Conservation (phyloP, 1,140 invertebrate genomes). For the Charaxes varanes region DNA sequence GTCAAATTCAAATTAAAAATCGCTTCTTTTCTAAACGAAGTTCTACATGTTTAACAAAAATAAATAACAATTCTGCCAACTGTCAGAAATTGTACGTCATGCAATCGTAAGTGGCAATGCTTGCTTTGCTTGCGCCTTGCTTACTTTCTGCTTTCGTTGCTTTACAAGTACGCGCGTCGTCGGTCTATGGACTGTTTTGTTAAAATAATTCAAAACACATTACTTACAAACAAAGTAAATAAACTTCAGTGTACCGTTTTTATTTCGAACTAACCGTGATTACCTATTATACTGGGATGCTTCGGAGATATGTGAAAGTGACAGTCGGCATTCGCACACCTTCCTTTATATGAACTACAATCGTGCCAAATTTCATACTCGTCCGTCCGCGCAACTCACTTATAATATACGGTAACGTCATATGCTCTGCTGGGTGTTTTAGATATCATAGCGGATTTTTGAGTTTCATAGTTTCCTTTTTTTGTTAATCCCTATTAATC, state of each 20-base stretch:
- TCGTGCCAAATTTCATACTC: too few species aligned
- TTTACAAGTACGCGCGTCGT: slow-evolving; percentile 58
- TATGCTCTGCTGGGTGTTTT: too few species aligned
- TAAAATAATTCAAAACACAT: slow-evolving; percentile 43
- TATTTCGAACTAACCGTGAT: slow-evolving; percentile 12
- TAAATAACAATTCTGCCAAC: slow-evolving; percentile 35
- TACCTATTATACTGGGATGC: slow-evolving; percentile 29
- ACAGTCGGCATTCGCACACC: too few species aligned
- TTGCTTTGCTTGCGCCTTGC: slow-evolving; percentile 38
- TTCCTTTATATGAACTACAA: too few species aligned
- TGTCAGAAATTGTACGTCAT: slow-evolving; percentile 42
- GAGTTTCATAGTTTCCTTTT: too few species aligned
- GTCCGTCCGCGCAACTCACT: too few species aligned
- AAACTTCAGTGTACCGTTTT: slow-evolving; percentile 20
- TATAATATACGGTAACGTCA: too few species aligned
- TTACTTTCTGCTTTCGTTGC: slow-evolving; percentile 61
- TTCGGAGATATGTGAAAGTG: slow-evolving; percentile 63
- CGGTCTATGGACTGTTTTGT: slow-evolving; percentile 54
- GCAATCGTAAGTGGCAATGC: slow-evolving; percentile 40
- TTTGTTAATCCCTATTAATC: too few species aligned
- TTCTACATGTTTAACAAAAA: slow-evolving; percentile 23
- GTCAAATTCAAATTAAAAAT: too few species aligned
- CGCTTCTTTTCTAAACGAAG: slow-evolving; percentile 26
- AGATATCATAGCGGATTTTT: too few species aligned
- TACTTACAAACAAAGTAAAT: slow-evolving; percentile 39